These are phyloP conservation scores for Achroia grisella DNA, from an alignment of 1,140 invertebrate genomes.

Conservation along the genomic window DNA sequence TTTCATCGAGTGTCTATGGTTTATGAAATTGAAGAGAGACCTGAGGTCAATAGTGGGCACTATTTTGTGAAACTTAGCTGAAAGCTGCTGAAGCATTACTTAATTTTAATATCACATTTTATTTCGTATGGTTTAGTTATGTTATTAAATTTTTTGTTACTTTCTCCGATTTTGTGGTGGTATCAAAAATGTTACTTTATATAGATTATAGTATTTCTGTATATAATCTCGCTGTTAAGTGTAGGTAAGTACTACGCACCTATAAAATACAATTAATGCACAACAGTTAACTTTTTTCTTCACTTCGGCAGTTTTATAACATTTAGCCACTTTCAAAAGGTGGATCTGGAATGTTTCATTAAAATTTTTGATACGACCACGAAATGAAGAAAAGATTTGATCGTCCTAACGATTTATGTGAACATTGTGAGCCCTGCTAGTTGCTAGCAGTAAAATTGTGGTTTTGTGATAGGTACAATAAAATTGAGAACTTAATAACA, in stretches of 20 bases:
- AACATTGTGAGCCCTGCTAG: constrained; percentile 63
- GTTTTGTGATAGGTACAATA: constrained; percentile 70
- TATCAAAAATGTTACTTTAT: constrained; percentile 4
- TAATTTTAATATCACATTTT: constrained; percentile 43
- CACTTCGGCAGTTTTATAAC: constrained; percentile 12
- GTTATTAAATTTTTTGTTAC: constrained; percentile 55
- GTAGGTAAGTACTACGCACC: too few species aligned
- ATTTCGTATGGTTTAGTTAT: constrained; percentile 43
- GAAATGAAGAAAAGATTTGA: constrained; percentile 37
- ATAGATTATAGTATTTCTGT: too few species aligned
- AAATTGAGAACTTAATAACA: constrained; percentile 60
- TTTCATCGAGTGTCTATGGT: too few species aligned
- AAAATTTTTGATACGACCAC: constrained; percentile 31
- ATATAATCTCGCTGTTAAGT: too few species aligned
- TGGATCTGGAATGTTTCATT: constrained; percentile 1
- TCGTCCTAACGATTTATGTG: constrained; percentile 29
- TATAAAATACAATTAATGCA: too few species aligned
- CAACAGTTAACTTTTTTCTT: too few species aligned
- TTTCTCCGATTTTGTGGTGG: constrained; percentile 15
- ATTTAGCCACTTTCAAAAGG: constrained; percentile 39
- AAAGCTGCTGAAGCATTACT: constrained; percentile 47
- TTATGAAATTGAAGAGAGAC: too few species aligned
- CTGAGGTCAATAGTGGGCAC: too few species aligned
- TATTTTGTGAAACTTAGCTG: constrained; percentile 25
- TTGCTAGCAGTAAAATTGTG: constrained; percentile 66